A percentile compares a stretch with the other conserved stretches of the same genome.
phyloP scores from a whole-genome alignment of 2,113 vertebrate genomes.

The Notiomystis cincta region DNA sequence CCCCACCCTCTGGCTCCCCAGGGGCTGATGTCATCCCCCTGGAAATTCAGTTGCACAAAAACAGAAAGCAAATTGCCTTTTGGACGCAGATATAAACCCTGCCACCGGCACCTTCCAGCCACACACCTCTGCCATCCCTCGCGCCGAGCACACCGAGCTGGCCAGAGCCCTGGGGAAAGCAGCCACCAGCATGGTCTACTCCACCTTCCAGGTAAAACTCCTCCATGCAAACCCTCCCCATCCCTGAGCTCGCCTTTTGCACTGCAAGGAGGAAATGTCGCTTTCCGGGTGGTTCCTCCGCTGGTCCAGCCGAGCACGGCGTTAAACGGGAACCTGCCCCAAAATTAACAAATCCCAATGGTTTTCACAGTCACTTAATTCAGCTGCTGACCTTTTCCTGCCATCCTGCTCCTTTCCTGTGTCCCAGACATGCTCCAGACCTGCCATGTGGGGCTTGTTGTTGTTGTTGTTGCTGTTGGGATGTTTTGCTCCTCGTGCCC shows the following conservation, averaged over 20 bases:
- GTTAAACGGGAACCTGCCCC: not conserved
- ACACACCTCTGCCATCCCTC: constrained; percentile 2
- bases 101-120: constrained; percentile 31
- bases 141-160: not conserved
- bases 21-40: constrained; percentile 60
- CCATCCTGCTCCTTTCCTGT: not conserved
- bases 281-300: accelerated
- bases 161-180: not conserved
- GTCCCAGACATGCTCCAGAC: accelerated
- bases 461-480: not conserved
- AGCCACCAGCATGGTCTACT: constrained; percentile 53
- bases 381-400: not conserved
- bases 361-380: not conserved
- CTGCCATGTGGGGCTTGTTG: not conserved
- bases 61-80: constrained; percentile 50
- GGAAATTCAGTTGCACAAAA: constrained; percentile 32
- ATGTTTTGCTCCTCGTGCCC: not conserved
- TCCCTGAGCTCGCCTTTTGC: not conserved
- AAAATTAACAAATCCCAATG: not conserved
- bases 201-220: constrained; percentile 48
- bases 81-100: constrained; percentile 54
- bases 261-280: not conserved
- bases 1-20: constrained; percentile 36
- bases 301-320: not conserved
- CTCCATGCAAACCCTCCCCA: not conserved